Conservation (phyloP, 2,797 vertebrate species). For the Nyctalus aviator region DNA sequence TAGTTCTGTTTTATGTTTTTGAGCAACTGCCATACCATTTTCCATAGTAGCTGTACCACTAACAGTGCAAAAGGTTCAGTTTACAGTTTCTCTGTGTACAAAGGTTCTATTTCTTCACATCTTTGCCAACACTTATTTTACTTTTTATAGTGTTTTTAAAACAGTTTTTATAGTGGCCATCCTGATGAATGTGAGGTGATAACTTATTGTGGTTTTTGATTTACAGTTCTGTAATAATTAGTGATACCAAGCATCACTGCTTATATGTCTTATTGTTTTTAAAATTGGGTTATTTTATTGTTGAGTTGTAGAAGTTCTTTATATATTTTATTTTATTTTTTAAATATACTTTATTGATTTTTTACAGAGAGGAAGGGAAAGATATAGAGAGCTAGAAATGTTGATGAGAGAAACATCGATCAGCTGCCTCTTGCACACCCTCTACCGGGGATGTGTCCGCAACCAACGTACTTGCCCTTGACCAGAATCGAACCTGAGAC, state of each 20-base stretch:
- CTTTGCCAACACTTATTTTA: background rate
- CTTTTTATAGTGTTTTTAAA: background rate
- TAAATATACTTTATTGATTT: no score
- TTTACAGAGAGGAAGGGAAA: no score
- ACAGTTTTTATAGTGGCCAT: background rate
- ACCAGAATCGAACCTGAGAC: no score
- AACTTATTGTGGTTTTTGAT: background rate
- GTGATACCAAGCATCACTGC: background rate
- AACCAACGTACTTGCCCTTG: no score
- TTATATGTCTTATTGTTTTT: background rate
- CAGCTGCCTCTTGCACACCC: no score
- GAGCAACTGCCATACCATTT: background rate
- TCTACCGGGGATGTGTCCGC: no score
- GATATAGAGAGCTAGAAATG: no score
- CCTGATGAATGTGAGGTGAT: background rate
- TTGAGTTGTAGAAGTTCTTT: conserved; percentile 16
- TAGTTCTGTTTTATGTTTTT: conserved; percentile 1
- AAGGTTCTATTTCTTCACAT: background rate
- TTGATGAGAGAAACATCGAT: no score
- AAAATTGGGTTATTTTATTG: background rate
- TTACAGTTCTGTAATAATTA: conserved; percentile 7
- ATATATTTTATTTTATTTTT: background rate
- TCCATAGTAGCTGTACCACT: background rate
- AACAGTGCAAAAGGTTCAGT: background rate
- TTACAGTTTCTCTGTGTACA: background rate